These are phyloP conservation scores for Ectemnius continuus DNA, from an alignment of 2,888 invertebrate genomes.

Conservation along the genomic window DNA sequence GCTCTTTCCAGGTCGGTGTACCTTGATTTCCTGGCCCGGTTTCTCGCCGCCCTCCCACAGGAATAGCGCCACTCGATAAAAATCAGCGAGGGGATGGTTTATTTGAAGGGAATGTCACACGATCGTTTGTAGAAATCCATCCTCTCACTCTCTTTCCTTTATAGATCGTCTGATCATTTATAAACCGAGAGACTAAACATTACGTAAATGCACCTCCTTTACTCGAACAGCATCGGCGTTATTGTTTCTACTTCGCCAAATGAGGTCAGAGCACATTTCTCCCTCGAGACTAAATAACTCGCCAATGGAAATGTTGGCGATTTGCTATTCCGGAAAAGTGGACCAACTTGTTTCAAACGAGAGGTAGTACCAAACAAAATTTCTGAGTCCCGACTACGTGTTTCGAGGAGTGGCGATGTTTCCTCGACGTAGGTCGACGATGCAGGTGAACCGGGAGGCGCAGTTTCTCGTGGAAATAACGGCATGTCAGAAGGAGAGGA, in stretches of 20 bases:
- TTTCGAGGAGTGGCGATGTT: slow-evolving; percentile 2
- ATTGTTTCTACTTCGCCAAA: too few relatives aligned
- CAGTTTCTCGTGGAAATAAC: slow-evolving; percentile 3
- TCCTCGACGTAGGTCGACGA: neutral
- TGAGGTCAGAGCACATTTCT: too few relatives aligned
- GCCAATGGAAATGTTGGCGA: neutral
- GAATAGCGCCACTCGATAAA: slow-evolving; percentile 34
- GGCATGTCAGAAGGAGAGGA: slow-evolving; percentile 21
- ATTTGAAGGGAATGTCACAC: slow-evolving; percentile 35
- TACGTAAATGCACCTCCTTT: too few relatives aligned
- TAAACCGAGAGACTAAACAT: too few relatives aligned
- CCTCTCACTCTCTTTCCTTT: too few relatives aligned
- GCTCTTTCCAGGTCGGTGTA: slow-evolving; percentile 34
- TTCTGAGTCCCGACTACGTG: neutral
- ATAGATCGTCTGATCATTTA: too few relatives aligned
- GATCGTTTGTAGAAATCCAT: slow-evolving; percentile 19
- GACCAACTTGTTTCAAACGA: neutral
- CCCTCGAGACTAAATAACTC: too few relatives aligned
- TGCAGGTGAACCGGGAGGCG: slow-evolving; percentile 18
- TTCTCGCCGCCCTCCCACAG: slow-evolving; percentile 25
- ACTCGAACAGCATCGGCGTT: too few relatives aligned
- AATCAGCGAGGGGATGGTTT: slow-evolving; percentile 35
- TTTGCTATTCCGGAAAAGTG: slow-evolving; percentile 17
- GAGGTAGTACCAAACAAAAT: slow-evolving; percentile 25
- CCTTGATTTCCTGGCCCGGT: slow-evolving; percentile 40